Conservation (phyloP, 2,113 vertebrate genomes). For the Perca flavescens region DNA sequence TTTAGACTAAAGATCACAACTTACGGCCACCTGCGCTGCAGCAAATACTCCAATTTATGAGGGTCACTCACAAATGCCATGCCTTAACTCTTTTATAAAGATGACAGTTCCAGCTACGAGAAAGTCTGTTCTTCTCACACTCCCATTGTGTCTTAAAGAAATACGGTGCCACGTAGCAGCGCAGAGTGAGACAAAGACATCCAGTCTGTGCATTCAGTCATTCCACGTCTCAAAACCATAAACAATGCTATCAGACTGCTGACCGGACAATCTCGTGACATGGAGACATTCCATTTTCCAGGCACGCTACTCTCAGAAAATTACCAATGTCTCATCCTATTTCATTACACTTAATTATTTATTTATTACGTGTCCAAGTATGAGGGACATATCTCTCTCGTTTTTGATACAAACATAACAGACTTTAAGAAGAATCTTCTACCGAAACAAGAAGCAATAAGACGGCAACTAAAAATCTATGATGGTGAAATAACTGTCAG, state of each 20-base stretch:
- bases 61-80: conserved; percentile 79
- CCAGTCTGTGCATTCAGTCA: conserved; percentile 52
- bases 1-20: conserved; percentile 14
- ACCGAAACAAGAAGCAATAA: background rate
- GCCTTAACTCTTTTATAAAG: background rate
- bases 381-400: background rate
- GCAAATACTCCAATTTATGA: conserved; percentile 71
- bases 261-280: conserved; percentile 70
- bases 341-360: conserved; percentile 32
- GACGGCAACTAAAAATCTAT: background rate
- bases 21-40: conserved; percentile 56
- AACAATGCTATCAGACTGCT: conserved; percentile 45
- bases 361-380: background rate
- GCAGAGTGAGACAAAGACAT: conserved; percentile 28
- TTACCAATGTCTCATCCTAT: background rate
- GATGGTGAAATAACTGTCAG: background rate
- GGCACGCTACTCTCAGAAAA: background rate
- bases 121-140: conserved; percentile 7
- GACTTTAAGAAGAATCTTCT: background rate
- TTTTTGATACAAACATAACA: background rate
- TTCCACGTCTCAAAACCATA: conserved; percentile 41
- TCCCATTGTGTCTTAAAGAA: conserved; percentile 8
- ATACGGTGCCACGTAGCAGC: background rate
- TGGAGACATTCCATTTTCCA: conserved; percentile 31
- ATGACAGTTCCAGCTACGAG: conserved; percentile 11